A percentile compares a stretch with the other conserved stretches of the same genome.
Evolutionary conservation across 2,888 invertebrate genomes (phyloP).

Genomic region (Acleris holmiana): DNA sequence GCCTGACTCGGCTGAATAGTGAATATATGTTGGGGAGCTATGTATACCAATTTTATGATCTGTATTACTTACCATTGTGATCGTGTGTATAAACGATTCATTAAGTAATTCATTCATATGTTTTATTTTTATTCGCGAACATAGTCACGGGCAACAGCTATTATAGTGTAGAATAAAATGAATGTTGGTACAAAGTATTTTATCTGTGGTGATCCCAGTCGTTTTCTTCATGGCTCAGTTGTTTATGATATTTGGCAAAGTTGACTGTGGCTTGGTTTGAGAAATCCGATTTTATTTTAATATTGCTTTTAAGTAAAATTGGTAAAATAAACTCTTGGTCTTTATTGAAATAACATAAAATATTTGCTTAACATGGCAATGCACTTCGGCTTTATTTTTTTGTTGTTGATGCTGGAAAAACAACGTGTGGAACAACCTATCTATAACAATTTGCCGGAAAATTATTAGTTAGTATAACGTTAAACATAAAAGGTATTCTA

Average conservation of each 20-base stretch:
- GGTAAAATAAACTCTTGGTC: slow-evolving; percentile 3
- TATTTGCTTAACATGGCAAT: slow-evolving; percentile 9
- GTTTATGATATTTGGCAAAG: not conserved
- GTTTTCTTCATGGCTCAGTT: no score
- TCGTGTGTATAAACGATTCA: no score
- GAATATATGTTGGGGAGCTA: no score
- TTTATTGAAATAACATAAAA: slow-evolving; percentile 18
- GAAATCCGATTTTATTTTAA: not conserved
- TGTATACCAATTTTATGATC: no score
- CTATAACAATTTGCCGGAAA: not conserved
- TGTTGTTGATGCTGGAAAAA: not conserved
- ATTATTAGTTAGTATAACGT: not conserved
- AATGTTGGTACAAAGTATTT: no score
- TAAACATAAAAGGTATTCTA: not conserved
- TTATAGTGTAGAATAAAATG: no score
- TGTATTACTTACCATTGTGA: no score
- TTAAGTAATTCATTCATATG: no score
- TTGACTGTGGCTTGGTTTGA: not conserved
- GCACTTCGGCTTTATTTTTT: slow-evolving; percentile 9
- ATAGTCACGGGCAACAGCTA: no score
- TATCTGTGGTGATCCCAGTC: no score
- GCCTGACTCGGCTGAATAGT: no score
- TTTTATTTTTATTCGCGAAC: no score
- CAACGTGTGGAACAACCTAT: not conserved
- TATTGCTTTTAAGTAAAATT: not conserved